These are phyloP conservation scores for Prunella fulvescens DNA, from an alignment of 2,113 vertebrate genomes.

Conservation along the genomic window DNA sequence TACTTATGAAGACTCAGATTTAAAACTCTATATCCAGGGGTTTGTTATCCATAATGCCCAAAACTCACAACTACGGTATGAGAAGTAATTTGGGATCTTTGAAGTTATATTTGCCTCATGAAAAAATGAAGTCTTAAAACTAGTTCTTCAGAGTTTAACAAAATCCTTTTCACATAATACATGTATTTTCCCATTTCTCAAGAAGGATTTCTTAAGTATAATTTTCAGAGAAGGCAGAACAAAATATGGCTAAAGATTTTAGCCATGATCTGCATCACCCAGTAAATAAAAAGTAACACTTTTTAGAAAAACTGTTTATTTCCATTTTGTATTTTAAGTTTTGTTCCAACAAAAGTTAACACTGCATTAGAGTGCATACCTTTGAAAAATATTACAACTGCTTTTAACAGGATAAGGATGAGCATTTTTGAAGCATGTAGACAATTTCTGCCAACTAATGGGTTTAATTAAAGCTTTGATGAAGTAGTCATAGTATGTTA, in stretches of 20 bases:
- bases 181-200: background rate
- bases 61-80: background rate
- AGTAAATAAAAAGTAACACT: background rate
- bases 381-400: background rate
- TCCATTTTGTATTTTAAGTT: background rate
- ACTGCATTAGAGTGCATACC: background rate
- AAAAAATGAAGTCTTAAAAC: background rate
- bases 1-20: background rate
- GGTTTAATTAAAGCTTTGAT: constrained; percentile 43
- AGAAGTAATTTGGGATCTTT: background rate
- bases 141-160: background rate
- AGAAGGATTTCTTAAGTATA: background rate
- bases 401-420: background rate
- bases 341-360: background rate
- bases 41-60: background rate
- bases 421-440: background rate
- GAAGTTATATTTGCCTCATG: background rate
- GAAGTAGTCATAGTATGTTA: constrained; percentile 22
- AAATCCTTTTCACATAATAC: background rate
- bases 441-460: constrained; percentile 6
- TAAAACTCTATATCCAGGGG: background rate
- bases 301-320: background rate
- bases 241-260: background rate
- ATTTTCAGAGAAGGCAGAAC: background rate
- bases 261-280: background rate